Conservation (phyloP, 2,113 vertebrate genomes). For the Pelmatolapia mariae region DNA sequence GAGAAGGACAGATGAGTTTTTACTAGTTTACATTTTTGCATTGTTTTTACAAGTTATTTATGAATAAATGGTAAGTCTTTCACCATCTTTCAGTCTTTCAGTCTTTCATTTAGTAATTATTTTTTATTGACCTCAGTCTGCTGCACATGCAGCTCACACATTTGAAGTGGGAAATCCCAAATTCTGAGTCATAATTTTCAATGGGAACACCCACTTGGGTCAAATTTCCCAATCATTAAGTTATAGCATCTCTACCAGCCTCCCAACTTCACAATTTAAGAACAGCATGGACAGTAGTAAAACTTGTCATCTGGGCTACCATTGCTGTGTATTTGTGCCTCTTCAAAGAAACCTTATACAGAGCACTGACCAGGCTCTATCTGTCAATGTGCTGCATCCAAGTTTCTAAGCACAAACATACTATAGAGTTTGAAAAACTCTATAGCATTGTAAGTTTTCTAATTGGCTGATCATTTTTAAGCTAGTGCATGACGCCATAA, state of each 20-base stretch:
- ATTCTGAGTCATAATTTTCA: neutral
- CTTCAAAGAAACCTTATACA: neutral
- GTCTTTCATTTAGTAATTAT: neutral
- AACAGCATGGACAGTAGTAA: neutral
- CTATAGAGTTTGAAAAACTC: neutral
- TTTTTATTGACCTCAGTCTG: neutral
- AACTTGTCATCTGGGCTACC: neutral
- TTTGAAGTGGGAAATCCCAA: neutral
- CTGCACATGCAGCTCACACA: neutral
- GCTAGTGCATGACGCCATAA: neutral
- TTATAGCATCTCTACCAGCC: neutral
- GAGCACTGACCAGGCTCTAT: neutral
- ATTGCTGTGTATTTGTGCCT: neutral
- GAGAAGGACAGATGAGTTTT: neutral
- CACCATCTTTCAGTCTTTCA: neutral
- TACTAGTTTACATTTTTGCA: neutral
- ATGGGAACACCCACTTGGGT: neutral
- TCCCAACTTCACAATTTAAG: neutral
- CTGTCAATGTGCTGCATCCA: neutral
- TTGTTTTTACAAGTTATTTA: neutral
- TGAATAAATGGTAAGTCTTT: neutral
- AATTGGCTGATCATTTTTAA: neutral
- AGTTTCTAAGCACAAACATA: neutral
- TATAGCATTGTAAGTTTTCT: neutral
- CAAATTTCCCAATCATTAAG: neutral